A percentile compares a stretch with the other conserved stretches of the same genome.
These are phyloP conservation scores for Melitaea athalia DNA, from an alignment of 2,888 invertebrate species.

Conservation along the genomic window DNA sequence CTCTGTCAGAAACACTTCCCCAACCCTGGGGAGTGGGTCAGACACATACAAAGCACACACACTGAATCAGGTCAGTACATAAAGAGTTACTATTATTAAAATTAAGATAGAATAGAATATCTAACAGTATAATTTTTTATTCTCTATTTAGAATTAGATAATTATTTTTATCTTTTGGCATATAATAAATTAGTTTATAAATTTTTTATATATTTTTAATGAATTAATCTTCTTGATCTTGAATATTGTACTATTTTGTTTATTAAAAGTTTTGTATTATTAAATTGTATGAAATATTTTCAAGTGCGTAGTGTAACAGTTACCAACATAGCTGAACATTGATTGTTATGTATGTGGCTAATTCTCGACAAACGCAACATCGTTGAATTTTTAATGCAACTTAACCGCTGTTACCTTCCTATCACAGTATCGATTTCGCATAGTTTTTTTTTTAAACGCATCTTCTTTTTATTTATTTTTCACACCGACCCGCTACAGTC, in stretches of 20 bases:
- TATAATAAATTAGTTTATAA: not conserved
- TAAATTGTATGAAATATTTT: not conserved
- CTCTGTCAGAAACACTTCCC: conserved; percentile 88
- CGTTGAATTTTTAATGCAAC: conserved; percentile 31
- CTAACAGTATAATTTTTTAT: not conserved
- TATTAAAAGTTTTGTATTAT: too few relatives aligned
- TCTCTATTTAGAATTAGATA: not conserved
- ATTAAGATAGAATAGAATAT: not conserved
- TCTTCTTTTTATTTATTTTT: conserved; percentile 32
- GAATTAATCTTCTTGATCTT: not conserved
- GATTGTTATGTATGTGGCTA: conserved; percentile 79
- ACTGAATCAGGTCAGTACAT: conserved; percentile 84
- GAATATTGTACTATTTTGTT: not conserved
- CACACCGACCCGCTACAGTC: conserved; percentile 55
- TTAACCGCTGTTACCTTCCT: conserved; percentile 25
- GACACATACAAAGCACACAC: conserved; percentile 92
- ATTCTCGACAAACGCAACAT: conserved; percentile 73
- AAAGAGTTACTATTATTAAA: not conserved
- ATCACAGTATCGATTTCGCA: conserved; percentile 15
- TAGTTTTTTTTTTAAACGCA: conserved; percentile 23
- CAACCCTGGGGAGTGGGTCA: conserved; percentile 93
- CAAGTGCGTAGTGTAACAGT: not conserved
- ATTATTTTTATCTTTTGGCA: not conserved
- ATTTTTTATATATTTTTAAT: not conserved
- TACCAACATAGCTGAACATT: conserved; percentile 73